A percentile compares a stretch with the other conserved stretches of the same genome.
phyloP scores from a whole-genome alignment of 2,888 invertebrate species.

The Diarsia mendica region DNA sequence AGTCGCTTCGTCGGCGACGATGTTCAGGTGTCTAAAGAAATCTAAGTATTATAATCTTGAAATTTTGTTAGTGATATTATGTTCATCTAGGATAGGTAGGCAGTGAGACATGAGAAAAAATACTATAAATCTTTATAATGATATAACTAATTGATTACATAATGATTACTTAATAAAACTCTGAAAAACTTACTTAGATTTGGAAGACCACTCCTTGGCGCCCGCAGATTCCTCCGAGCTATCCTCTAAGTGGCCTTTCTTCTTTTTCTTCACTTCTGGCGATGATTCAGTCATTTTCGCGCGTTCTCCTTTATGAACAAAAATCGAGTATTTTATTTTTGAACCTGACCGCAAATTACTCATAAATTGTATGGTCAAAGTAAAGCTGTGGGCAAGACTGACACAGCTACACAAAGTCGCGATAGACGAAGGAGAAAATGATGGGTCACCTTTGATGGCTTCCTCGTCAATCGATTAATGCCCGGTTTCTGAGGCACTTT shows the following conservation, averaged over 20 bases:
- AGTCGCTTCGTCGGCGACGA: background rate
- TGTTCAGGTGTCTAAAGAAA: background rate
- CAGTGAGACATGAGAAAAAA: too few species aligned
- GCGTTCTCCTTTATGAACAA: conserved; percentile 73
- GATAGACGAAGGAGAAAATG: background rate
- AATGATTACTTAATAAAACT: background rate
- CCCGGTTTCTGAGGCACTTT: too few species aligned
- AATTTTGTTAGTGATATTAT: too few species aligned
- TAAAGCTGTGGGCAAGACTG: background rate
- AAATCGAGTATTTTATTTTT: background rate
- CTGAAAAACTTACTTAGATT: conserved; percentile 66
- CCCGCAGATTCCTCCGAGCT: conserved; percentile 86
- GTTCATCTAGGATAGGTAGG: too few species aligned
- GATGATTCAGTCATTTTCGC: conserved; percentile 84
- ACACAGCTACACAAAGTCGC: background rate
- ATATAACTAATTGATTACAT: too few species aligned
- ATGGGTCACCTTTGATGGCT: background rate
- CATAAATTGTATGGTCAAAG: background rate
- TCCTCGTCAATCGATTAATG: too few species aligned
- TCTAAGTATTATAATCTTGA: too few species aligned
- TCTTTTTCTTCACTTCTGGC: conserved; percentile 86
- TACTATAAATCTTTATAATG: too few species aligned
- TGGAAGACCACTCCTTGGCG: conserved; percentile 80
- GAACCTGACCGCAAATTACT: background rate
- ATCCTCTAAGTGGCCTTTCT: conserved; percentile 83